These are phyloP conservation scores for Junonia oenone DNA, from an alignment of 2,888 invertebrate species.

Conservation along the genomic window DNA sequence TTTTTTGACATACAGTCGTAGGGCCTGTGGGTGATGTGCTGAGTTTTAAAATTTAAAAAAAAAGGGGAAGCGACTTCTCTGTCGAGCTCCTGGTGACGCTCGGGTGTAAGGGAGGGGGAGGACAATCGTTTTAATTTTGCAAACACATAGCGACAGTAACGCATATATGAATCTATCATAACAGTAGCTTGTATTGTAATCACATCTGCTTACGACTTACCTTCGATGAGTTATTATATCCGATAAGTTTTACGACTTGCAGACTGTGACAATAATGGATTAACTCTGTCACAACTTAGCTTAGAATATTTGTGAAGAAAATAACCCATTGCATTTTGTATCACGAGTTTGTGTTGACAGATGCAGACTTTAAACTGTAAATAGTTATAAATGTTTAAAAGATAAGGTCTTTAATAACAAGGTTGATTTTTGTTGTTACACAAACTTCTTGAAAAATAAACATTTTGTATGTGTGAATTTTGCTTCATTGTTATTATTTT, in stretches of 20 bases:
- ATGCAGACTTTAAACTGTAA: slow-evolving; percentile 76
- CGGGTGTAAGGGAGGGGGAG: slow-evolving; percentile 56
- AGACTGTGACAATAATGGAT: slow-evolving; percentile 64
- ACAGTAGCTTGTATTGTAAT: slow-evolving; percentile 76
- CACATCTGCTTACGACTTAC: slow-evolving; percentile 67
- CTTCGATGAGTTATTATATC: slow-evolving; percentile 47
- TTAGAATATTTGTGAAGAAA: slow-evolving; percentile 63
- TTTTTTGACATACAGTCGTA: slow-evolving; percentile 40
- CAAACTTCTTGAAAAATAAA: slow-evolving; percentile 78
- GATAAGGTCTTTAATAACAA: slow-evolving; percentile 74
- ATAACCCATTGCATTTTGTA: slow-evolving; percentile 77
- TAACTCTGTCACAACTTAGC: slow-evolving; percentile 77
- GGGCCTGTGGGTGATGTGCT: slow-evolving; percentile 36
- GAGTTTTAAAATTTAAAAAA: slow-evolving; percentile 35
- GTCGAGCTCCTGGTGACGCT: slow-evolving; percentile 41
- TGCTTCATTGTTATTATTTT: slow-evolving; percentile 53
- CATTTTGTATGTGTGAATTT: slow-evolving; percentile 78
- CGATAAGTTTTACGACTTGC: slow-evolving; percentile 49
- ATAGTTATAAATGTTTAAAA: slow-evolving; percentile 73
- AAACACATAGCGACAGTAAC: slow-evolving; percentile 59
- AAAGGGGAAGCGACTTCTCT: slow-evolving; percentile 28
- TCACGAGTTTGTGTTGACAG: slow-evolving; percentile 73
- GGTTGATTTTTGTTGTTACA: slow-evolving; percentile 80
- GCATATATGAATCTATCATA: slow-evolving; percentile 62
- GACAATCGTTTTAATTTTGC: slow-evolving; percentile 62